Conservation (phyloP, 1,140 invertebrate species). For the Ips typographus region DNA sequence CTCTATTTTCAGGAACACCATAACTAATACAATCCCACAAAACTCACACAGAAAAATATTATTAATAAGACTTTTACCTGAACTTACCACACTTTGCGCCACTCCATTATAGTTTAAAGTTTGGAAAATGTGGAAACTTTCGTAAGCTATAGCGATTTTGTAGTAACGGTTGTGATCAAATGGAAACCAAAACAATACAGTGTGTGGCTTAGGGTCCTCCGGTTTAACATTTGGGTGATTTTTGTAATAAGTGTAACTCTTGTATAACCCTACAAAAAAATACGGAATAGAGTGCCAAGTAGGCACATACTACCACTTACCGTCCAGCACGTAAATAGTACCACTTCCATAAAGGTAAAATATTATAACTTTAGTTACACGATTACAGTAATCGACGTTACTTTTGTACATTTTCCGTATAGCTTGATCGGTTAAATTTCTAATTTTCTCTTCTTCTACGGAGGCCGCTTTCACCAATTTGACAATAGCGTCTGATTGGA, state of each 20-base stretch:
- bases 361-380: too few species aligned
- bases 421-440: too few species aligned
- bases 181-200: slow-evolving; percentile 17
- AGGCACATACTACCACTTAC: too few species aligned
- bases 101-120: slow-evolving; percentile 14
- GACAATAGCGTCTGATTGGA: slow-evolving; percentile 1
- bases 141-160: slow-evolving; percentile 5
- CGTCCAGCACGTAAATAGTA: too few species aligned
- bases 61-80: slow-evolving; percentile 11
- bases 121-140: slow-evolving; percentile 18
- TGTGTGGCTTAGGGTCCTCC: slow-evolving; percentile 6
- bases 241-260: slow-evolving; percentile 1
- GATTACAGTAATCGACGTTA: too few species aligned
- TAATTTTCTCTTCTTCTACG: not conserved
- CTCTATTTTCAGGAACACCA: slow-evolving; percentile 5
- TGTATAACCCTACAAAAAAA: not conserved
- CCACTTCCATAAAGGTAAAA: too few species aligned
- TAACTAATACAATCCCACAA: slow-evolving; percentile 1
- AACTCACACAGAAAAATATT: not conserved
- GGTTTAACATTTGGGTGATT: slow-evolving; percentile 4
- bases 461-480: not conserved
- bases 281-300: too few species aligned
- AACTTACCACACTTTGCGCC: slow-evolving; percentile 6
- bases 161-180: slow-evolving; percentile 14
- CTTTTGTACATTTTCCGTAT: too few species aligned